Base-by-base conservation (phyloP, 2,888 invertebrate genomes). In the Nomada goodeniana region DNA sequence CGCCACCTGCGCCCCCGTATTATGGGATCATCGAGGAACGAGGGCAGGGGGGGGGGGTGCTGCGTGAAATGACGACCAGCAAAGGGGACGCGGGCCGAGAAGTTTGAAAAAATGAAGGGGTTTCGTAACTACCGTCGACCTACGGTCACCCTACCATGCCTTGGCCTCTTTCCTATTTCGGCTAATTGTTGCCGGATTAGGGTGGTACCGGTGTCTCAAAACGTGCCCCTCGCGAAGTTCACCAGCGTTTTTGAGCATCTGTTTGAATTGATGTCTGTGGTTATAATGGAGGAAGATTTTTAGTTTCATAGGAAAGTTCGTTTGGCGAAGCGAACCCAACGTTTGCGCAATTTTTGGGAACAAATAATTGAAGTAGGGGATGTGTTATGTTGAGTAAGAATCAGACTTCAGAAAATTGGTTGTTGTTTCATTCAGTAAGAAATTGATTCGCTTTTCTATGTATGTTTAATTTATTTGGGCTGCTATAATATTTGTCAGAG, bases 1-100 rank as follows among this genome's bases (percentile, higher is more conserved):
- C 91, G 92, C 92, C 93, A 93, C 93, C 93, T 93, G 93, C 92
- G 92, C 87, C 92, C 91, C 79, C 71, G 91, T 88, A 92, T 93
- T 92, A 93, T 90, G 90, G 93, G 93, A 93, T 93, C 93, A 93
- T 90, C 86, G 89, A 75, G 87, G 73, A 82, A 77, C 69, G 18
- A 71, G 57, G 75, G 78, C 69, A 53, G 73, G 77, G 63, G 77
- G 63, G 73, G 77, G 63, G 77, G 63, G 61, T 59, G 20, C 29
- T 68, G 76, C 67, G 44, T 52, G 72, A 76, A 73, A 76, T 69
- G 71, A 64, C 67, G 81, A 76, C 69, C 79, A 50, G 44, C 72
- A 47, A 80, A 79, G 79, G 86, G 86, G 75, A 79, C 68, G 55
- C 53, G 18, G 67, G 20, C 60, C 65, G 73, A 47, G 77, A 61